A percentile compares a stretch with the other conserved stretches of the same genome.
These are phyloP conservation scores for Tuta absoluta DNA, from an alignment of 2,888 invertebrate genomes.

Conservation along the genomic window DNA sequence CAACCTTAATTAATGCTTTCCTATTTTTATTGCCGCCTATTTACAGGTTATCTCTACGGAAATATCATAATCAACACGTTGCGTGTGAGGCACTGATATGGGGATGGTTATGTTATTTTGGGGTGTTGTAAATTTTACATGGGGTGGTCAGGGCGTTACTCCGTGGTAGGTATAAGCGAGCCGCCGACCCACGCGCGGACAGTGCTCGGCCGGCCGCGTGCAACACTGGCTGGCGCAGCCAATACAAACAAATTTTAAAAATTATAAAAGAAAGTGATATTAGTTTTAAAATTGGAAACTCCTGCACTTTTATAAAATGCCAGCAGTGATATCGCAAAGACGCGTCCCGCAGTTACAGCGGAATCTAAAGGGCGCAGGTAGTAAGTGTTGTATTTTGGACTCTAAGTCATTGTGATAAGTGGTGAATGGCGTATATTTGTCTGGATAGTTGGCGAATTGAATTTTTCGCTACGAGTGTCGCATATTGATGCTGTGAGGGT, in stretches of 20 bases:
- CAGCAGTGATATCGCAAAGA: constrained; percentile 67
- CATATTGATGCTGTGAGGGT: constrained; percentile 47
- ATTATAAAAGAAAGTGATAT: constrained; percentile 30
- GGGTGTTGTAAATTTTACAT: constrained; percentile 67
- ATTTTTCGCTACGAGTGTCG: constrained; percentile 45
- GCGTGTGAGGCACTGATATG: constrained; percentile 47
- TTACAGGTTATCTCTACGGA: not conserved
- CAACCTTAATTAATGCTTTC: constrained; percentile 4
- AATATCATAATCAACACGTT: constrained; percentile 56
- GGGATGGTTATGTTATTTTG: constrained; percentile 45
- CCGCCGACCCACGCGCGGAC: constrained; percentile 63
- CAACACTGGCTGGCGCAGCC: constrained; percentile 68
- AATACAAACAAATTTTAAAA: constrained; percentile 43
- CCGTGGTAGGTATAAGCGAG: constrained; percentile 65
- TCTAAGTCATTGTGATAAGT: constrained; percentile 42
- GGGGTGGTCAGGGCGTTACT: constrained; percentile 66
- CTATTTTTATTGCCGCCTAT: constrained; percentile 2
- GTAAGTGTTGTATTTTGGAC: constrained; percentile 60
- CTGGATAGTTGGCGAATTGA: constrained; percentile 42
- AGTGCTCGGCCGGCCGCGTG: constrained; percentile 74
- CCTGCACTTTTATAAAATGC: constrained; percentile 52
- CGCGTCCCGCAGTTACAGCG: constrained; percentile 60
- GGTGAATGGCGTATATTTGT: constrained; percentile 37
- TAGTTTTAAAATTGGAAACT: constrained; percentile 28
- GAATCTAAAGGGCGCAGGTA: constrained; percentile 60